Evolutionary conservation across 2,113 vertebrate species (phyloP).

Genomic region (Hemiscyllium ocellatum): DNA sequence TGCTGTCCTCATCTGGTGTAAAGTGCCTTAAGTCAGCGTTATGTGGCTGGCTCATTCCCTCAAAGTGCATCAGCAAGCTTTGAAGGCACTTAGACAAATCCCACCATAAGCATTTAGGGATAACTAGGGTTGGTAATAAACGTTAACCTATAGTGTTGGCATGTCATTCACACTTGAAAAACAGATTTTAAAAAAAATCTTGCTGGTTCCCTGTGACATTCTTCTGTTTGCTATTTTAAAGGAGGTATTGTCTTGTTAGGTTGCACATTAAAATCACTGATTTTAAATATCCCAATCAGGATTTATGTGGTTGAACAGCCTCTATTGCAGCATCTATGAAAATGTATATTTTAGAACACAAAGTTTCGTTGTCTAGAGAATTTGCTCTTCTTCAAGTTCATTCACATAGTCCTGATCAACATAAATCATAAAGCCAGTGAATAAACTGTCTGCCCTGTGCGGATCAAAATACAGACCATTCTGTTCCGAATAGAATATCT

Average conservation of each 20-base stretch:
- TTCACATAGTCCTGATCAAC: slow-evolving; percentile 71
- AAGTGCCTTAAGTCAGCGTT: background rate
- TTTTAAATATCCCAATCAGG: background rate
- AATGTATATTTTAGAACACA: background rate
- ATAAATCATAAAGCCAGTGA: slow-evolving; percentile 91
- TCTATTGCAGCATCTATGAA: background rate
- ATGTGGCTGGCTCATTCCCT: background rate
- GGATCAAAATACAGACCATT: slow-evolving; percentile 94
- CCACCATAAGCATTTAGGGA: background rate
- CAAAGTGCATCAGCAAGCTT: background rate
- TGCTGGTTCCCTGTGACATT: background rate
- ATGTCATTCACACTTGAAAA: background rate
- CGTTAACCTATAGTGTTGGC: background rate
- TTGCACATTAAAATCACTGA: too few species aligned
- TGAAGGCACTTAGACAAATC: background rate
- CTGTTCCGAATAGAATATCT: slow-evolving; percentile 95
- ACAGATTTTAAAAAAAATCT: background rate
- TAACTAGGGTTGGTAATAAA: background rate
- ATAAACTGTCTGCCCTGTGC: slow-evolving; percentile 94
- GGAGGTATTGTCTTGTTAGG: background rate
- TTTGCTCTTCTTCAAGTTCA: slow-evolving; percentile 52
- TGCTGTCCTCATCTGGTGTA: background rate
- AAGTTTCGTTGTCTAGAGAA: background rate
- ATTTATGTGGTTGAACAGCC: background rate
- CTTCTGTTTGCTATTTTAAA: background rate